Conservation (phyloP, 2,797 vertebrate species). For the Dallia pectoralis region DNA sequence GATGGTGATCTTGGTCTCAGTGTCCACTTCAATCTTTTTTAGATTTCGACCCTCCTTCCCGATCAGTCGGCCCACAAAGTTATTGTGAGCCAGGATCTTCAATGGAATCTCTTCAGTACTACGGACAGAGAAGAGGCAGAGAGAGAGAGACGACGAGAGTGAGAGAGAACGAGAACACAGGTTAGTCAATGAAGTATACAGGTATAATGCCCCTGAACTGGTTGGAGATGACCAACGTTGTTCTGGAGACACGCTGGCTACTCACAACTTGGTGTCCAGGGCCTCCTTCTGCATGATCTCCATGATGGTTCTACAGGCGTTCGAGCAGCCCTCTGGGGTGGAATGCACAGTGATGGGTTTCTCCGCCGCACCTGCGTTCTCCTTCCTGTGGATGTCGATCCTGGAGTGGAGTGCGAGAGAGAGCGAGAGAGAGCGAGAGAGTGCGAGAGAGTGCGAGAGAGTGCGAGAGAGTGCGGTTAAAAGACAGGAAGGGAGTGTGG, state of each 20-base stretch:
- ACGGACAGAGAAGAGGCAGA: conserved; percentile 35
- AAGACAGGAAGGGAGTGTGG: no score
- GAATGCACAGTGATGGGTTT: conserved; percentile 99
- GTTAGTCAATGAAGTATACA: not conserved
- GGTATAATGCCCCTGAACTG: no score
- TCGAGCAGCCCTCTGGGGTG: conserved; percentile 93
- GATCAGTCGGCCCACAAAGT: conserved; percentile 96
- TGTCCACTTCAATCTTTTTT: conserved; percentile 98
- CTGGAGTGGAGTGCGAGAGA: conserved; percentile 59
- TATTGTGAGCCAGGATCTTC: conserved; percentile 98
- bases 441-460: not conserved
- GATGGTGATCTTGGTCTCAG: conserved; percentile 98
- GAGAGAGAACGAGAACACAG: not conserved
- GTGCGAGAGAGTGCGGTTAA: not conserved
- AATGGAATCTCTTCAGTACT: conserved; percentile 97
- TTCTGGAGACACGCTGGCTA: conserved; percentile 31
- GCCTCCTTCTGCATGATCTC: conserved; percentile 99
- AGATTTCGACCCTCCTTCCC: conserved; percentile 98
- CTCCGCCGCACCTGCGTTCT: conserved; percentile 96
- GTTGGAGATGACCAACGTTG: not conserved
- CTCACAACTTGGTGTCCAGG: conserved; percentile 97
- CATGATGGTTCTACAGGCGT: conserved; percentile 94
- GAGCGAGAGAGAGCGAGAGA: not conserved
- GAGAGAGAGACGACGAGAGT: not conserved
- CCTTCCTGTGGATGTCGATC: conserved; percentile 98